These are phyloP conservation scores for Pachyrhynchus sulphureomaculatus DNA, from an alignment of 1,140 invertebrate genomes.

Conservation along the genomic window DNA sequence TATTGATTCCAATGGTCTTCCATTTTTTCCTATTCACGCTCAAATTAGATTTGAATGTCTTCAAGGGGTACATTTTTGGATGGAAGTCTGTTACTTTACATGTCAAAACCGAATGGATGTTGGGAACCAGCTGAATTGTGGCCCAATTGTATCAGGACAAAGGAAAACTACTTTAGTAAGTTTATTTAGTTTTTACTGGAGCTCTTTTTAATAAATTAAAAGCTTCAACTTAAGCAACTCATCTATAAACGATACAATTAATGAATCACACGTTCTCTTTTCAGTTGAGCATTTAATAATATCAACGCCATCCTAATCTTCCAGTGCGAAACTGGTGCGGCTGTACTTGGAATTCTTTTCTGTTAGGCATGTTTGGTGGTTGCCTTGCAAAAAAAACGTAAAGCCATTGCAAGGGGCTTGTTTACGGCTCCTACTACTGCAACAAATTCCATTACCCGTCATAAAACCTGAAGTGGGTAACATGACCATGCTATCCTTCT, in stretches of 20 bases:
- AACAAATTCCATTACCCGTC: constrained; percentile 14
- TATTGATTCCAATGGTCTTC: constrained; percentile 14
- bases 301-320: constrained; percentile 47
- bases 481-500: constrained; percentile 44
- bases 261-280: too few species aligned
- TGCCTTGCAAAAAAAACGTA: constrained; percentile 43
- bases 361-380: constrained; percentile 49
- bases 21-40: constrained; percentile 44
- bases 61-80: constrained; percentile 51
- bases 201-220: too few species aligned
- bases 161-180: constrained; percentile 35
- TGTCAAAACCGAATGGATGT: constrained; percentile 52
- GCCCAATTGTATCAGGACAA: constrained; percentile 36
- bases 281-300: constrained; percentile 41
- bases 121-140: constrained; percentile 51
- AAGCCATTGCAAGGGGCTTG: constrained; percentile 38
- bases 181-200: too few species aligned
- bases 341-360: constrained; percentile 49
- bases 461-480: constrained; percentile 33
- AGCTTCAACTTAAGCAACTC: too few species aligned
- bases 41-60: constrained; percentile 52
- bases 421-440: constrained; percentile 37
- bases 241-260: too few species aligned
- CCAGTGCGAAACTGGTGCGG: constrained; percentile 49
- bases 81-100: constrained; percentile 49